These are phyloP conservation scores for Prietella phreatophila DNA, from an alignment of 2,113 vertebrate genomes.

Conservation along the genomic window DNA sequence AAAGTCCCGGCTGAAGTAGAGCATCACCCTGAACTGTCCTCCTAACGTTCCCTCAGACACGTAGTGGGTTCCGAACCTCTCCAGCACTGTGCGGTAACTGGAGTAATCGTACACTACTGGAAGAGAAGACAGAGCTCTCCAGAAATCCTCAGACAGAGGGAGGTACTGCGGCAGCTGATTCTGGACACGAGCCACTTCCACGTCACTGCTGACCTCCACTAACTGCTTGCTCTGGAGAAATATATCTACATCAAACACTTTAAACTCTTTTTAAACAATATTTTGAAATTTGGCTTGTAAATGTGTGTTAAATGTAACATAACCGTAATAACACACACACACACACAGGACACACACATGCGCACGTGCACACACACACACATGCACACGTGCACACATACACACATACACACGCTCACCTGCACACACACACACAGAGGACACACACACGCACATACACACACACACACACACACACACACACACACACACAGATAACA, in stretches of 20 bases:
- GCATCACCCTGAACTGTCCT: conserved; percentile 80
- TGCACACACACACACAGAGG: neutral
- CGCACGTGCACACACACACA: neutral
- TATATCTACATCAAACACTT: no score
- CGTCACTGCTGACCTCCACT: conserved; percentile 81
- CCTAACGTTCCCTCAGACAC: conserved; percentile 88
- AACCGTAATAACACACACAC: neutral
- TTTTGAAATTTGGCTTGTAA: no score
- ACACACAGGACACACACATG: no score
- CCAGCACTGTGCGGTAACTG: conserved; percentile 76
- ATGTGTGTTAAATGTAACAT: neutral
- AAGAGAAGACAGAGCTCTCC: conserved; percentile 81
- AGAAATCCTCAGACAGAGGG: conserved; percentile 81
- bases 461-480: neutral
- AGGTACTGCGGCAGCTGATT: conserved; percentile 84
- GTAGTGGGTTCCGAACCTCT: conserved; percentile 87
- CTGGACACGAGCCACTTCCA: conserved; percentile 91
- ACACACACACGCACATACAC: no score
- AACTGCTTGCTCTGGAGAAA: conserved; percentile 58
- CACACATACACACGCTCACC: neutral
- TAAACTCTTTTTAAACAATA: no score
- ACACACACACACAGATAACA: neutral
- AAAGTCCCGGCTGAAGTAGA: conserved; percentile 74
- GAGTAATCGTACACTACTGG: conserved; percentile 80
- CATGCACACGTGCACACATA: neutral